Evolutionary conservation across 2,797 vertebrate species (phyloP).

Genomic region (Galagoides demidoff): DNA sequence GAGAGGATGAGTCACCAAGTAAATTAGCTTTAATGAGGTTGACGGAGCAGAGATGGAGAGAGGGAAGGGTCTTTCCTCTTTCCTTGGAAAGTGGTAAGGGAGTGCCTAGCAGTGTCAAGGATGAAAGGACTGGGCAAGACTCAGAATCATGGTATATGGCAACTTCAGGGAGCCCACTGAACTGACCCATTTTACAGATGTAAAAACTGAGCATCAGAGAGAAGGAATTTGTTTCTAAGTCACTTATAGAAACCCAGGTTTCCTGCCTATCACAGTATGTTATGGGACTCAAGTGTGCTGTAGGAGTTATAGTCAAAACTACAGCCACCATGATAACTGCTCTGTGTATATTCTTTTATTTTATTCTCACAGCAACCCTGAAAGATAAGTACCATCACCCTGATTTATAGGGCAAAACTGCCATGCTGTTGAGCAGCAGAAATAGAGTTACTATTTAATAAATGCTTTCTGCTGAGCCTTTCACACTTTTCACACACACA

Average conservation of each 20-base stretch:
- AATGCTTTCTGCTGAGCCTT: not conserved
- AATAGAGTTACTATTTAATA: not conserved
- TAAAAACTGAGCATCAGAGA: not conserved
- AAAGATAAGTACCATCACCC: not conserved
- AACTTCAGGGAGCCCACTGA: not conserved
- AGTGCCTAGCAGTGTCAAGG: not conserved
- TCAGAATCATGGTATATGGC: not conserved
- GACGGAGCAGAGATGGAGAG: not conserved
- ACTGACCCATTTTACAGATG: not conserved
- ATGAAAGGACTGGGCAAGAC: not conserved
- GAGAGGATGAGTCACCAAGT: not conserved
- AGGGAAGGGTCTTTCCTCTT: not conserved
- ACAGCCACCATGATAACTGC: not conserved
- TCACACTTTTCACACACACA: not conserved
- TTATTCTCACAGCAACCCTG: not conserved
- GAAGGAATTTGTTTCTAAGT: not conserved
- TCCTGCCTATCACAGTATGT: not conserved
- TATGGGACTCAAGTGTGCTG: not conserved
- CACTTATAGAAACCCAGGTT: not conserved
- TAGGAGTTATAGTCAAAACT: not conserved
- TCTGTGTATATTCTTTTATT: not conserved
- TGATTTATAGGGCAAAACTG: not conserved
- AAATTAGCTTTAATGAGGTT: not conserved
- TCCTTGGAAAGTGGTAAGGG: not conserved
- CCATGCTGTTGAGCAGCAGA: not conserved